Percentiles rank a stretch among this genome's conserved stretches.
Evolutionary conservation across 2,113 vertebrate genomes (phyloP).

Genomic region (Tauraco erythrolophus): DNA sequence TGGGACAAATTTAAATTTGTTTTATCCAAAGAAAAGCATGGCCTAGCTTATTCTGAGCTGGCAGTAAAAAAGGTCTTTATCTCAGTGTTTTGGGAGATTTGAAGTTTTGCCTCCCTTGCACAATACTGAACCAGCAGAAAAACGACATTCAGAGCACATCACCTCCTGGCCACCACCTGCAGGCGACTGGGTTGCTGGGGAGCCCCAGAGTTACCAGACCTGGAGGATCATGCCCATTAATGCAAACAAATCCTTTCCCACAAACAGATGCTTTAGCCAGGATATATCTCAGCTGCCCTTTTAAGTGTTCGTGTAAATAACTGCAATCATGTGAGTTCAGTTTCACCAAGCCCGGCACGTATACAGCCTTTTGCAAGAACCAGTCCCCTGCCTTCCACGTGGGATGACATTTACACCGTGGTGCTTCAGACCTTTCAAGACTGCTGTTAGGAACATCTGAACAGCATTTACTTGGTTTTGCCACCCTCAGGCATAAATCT

Average conservation of each 20-base stretch:
- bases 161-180: neutral
- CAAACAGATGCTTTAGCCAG: neutral
- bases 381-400: neutral
- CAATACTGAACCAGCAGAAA: neutral
- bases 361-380: neutral
- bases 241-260: neutral
- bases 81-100: neutral
- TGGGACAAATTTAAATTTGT: neutral
- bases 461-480: neutral
- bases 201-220: neutral
- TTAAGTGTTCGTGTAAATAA: neutral
- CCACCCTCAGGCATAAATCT: neutral
- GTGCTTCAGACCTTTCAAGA: neutral
- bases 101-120: neutral
- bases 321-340: neutral
- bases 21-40: neutral
- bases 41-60: neutral
- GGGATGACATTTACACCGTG: neutral
- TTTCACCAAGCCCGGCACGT: neutral
- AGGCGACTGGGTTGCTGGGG: neutral
- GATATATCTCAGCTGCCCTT: neutral
- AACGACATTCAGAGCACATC: neutral
- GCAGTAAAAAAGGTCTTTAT: neutral
- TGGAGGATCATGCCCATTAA: neutral
- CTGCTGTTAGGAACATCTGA: neutral